Evolutionary conservation across 2,888 invertebrate species (phyloP).

Genomic region (Phytoseiulus persimilis): DNA sequence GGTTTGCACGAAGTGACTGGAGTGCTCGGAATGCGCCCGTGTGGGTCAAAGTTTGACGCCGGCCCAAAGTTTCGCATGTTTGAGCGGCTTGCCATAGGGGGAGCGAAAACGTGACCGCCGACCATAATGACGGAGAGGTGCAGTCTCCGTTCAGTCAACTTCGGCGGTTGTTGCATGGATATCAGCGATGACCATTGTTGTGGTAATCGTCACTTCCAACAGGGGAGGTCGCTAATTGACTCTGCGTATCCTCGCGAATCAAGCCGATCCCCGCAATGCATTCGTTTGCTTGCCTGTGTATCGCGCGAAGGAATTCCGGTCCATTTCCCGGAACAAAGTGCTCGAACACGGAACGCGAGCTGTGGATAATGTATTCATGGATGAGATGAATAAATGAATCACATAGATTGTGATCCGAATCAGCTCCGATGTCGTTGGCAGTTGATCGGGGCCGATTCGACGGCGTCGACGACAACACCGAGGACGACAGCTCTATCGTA

Average conservation of each 20-base stretch:
- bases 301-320: too few relatives aligned
- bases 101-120: neutral
- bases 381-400: neutral
- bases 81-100: neutral
- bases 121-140: neutral
- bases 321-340: neutral
- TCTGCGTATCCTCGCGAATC: too few relatives aligned
- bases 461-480: neutral
- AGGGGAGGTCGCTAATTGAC: neutral
- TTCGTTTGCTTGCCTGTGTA: too few relatives aligned
- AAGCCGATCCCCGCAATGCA: too few relatives aligned
- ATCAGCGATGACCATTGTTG: neutral
- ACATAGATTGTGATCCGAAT: neutral
- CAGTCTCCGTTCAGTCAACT: neutral
- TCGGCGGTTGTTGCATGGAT: neutral
- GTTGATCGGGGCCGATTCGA: neutral
- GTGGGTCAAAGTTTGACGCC: neutral
- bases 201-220: neutral
- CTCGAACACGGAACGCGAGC: neutral
- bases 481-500: neutral
- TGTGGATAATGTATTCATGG: neutral
- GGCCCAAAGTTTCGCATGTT: neutral
- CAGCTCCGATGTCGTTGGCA: neutral
- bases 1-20: neutral
- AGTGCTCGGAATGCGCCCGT: neutral